Conservation (phyloP, 2,113 vertebrate genomes). For the Catagonus wagneri region DNA sequence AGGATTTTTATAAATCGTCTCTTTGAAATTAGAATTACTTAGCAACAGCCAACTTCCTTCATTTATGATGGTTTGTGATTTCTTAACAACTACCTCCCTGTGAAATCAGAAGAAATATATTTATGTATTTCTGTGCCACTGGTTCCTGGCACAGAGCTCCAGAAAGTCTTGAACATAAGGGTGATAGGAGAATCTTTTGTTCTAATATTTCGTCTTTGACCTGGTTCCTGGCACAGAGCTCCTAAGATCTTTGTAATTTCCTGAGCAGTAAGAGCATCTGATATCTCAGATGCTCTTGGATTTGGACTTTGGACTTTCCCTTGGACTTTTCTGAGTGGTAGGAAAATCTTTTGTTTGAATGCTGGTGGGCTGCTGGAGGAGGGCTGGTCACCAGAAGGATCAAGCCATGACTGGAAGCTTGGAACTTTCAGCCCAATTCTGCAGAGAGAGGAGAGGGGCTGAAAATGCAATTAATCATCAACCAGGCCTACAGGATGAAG, state of each 20-base stretch:
- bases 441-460: neutral
- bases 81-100: neutral
- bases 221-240: neutral
- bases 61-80: conserved; percentile 32
- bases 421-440: neutral
- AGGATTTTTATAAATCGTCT: conserved; percentile 51
- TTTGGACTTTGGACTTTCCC: no score
- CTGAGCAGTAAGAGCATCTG: neutral
- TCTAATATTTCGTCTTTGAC: conserved; percentile 19
- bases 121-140: neutral
- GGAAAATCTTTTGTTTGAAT: neutral
- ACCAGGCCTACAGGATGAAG: neutral
- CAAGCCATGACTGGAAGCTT: neutral
- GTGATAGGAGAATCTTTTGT: neutral
- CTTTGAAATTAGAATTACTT: conserved; percentile 59
- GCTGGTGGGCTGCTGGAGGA: neutral
- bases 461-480: neutral
- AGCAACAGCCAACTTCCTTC: conserved; percentile 49
- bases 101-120: neutral
- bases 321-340: neutral
- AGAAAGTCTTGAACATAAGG: neutral
- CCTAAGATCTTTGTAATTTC: neutral
- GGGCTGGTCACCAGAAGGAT: neutral
- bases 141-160: neutral
- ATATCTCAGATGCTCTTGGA: neutral